These are phyloP conservation scores for Apotomis betuletana DNA, from an alignment of 2,888 invertebrate species.

Conservation along the genomic window DNA sequence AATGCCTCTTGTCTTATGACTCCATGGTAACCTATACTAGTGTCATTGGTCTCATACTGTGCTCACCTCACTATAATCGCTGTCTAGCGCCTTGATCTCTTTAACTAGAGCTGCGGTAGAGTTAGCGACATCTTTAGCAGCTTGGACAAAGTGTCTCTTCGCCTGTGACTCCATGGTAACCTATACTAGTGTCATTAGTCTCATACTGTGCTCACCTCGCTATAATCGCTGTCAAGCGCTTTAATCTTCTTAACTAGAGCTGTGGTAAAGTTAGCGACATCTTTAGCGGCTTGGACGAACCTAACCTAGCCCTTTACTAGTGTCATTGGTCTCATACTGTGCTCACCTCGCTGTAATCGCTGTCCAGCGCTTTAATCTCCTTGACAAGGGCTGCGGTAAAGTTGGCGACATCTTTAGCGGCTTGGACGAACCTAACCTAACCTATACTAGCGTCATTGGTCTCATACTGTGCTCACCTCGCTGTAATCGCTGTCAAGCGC, in stretches of 20 bases:
- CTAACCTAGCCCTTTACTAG: no score
- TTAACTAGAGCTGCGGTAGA: no score
- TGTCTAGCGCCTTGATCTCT: no score
- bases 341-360: conserved; percentile 89
- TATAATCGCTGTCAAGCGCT: conserved; percentile 92
- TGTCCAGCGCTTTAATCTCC: conserved; percentile 95
- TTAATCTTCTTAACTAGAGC: conserved; percentile 97
- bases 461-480: no score
- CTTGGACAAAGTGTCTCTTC: conserved; percentile 68
- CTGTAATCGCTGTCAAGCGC: no score
- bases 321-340: no score
- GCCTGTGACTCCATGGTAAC: conserved; percentile 55
- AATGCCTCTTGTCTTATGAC: conserved; percentile 35
- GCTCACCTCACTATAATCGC: conserved; percentile 78
- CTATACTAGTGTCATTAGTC: no score
- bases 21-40: conserved; percentile 77
- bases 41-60: no score
- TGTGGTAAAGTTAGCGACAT: conserved; percentile 98
- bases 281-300: conserved; percentile 98
- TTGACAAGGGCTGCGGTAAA: conserved; percentile 97
- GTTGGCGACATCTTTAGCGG: conserved; percentile 98
- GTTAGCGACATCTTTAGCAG: no score
- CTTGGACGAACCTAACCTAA: conserved; percentile 97
- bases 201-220: conserved; percentile 79
- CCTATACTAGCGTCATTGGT: no score